Base-by-base conservation (phyloP, 2,113 vertebrate species). In the Cariama cristata region DNA sequence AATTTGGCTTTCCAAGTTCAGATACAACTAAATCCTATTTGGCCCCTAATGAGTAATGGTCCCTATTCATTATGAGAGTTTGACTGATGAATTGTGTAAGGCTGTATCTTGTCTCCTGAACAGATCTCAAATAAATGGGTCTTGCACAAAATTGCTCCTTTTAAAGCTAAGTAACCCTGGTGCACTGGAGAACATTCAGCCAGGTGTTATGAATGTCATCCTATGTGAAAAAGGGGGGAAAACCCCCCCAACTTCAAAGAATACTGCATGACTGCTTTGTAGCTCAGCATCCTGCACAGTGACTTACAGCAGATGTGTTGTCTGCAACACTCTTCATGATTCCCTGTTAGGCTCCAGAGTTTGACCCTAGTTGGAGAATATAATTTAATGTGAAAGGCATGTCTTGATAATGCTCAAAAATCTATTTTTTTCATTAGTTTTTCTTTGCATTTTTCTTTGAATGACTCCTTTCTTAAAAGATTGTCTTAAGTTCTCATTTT, bases 401-500 rank as follows among this genome's bases (percentile, higher is more conserved):
- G 22, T 63, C n/a, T 90, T 64, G 33, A 10, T 68, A 60, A 38
- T 50, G 55, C 17, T 82, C 52, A 91, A 72, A 72, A 91, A 71
- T 45, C 44, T 42, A 2, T 35, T 35, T 81, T 59, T 79, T 50
- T 44, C 19, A 24, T n/a, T 64, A 22, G 5, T 26, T 21, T 69
- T 75, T 49, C 26, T 79, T 47, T 24, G 6, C 63, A 40, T 58
- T 91, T 80, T 38, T 32, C 44, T 67, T 71, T 77, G 32, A 59
- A 49, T 73, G 69, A 49, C 30, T 93, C 35, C 93, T 90, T 91
- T 75, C 79, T 93, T 93, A 71, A 92, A 87, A 82, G 69, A 44
- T 62, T 91, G 52, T 50, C 93, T 94, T 85, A 93, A 90, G 80
- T 88, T 97, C 87, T 95, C 74, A 53, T 97, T 96, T 97, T 77